phyloP scores from a whole-genome alignment of 2,797 vertebrate genomes.

The Malacoraja senta region DNA sequence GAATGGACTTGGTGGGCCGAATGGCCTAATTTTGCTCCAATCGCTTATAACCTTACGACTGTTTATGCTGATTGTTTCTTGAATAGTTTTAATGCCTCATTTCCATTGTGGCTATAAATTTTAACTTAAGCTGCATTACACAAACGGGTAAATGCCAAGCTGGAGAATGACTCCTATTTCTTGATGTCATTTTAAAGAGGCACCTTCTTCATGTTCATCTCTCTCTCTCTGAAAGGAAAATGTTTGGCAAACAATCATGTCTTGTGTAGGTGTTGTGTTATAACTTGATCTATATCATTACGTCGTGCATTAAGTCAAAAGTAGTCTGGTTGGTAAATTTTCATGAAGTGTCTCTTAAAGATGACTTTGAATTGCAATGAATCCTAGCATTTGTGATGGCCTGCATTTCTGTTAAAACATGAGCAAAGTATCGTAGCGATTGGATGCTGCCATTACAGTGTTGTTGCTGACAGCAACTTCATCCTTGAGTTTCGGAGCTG shows the following conservation, averaged over 20 bases:
- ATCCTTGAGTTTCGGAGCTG: not conserved
- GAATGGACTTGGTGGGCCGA: too few species aligned
- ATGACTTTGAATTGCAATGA: not conserved
- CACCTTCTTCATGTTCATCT: not conserved
- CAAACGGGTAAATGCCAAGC: not conserved
- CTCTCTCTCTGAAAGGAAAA: not conserved
- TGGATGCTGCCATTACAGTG: not conserved
- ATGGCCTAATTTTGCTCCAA: too few species aligned
- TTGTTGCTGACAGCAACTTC: not conserved
- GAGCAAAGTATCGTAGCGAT: not conserved
- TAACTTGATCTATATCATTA: not conserved
- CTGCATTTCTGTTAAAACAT: not conserved
- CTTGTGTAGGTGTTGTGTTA: not conserved
- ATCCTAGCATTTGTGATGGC: not conserved
- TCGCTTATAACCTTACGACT: too few species aligned
- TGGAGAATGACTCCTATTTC: not conserved
- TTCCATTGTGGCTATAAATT: slow-evolving; percentile 5
- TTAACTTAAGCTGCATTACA: slow-evolving; percentile 11
- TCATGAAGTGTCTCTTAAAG: not conserved
- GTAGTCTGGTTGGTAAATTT: not conserved
- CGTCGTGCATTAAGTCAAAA: not conserved
- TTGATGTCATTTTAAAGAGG: not conserved
- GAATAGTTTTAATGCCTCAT: slow-evolving; percentile 8
- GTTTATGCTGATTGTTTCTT: not conserved
- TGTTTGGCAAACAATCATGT: not conserved